Base-by-base conservation (phyloP, 2,888 invertebrate species). In the Caenorhabditis plicata region DNA sequence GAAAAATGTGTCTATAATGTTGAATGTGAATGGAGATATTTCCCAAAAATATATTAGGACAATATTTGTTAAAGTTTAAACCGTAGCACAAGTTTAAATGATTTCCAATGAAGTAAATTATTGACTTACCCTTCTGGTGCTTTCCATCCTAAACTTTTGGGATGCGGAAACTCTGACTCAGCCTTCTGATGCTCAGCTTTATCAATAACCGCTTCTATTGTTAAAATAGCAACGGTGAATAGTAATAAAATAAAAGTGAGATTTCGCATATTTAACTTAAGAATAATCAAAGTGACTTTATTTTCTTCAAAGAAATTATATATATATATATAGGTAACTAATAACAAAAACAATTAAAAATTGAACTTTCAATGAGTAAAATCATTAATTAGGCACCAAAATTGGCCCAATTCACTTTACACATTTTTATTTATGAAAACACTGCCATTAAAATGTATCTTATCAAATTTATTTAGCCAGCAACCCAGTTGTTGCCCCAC, bases 141-240 rank as follows among this genome's bases (percentile, higher is more conserved):
- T 26, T 40, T 49, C 50, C 50, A 57, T 26, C 33, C 57, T 33
- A 57, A 38, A 39, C 51, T 57, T 26, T 45, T 45, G 7, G 52
- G 52, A 27, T 52, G 52, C 13, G 20, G 7, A 9, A 27, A 20
- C 11, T 27, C 17, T n/a, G n/a, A n/a, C n/a, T n/a, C n/a, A n/a
- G n/a, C n/a, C n/a, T 25, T 17, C 5, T 27, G 2, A 3, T 11
- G 15, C 7, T 23, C n/a, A 23, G 7, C 9, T 26, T n/a, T 3
- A 15, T 7, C 25, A 26, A n/a, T 4, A 27, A 40, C 5, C 17
- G n/a, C 15, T 22, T 27, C 3, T 15, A 40, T 4, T 9, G 13
- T 27, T 11, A 27, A 15, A 17, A 27, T 4, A 19, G 17, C 17
- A 15, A 40, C 17, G 9, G 3, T 4, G 17, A 40, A 8, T 19